These are phyloP conservation scores for Salticus scenicus DNA, from an alignment of 2,888 invertebrate genomes.

Conservation along the genomic window DNA sequence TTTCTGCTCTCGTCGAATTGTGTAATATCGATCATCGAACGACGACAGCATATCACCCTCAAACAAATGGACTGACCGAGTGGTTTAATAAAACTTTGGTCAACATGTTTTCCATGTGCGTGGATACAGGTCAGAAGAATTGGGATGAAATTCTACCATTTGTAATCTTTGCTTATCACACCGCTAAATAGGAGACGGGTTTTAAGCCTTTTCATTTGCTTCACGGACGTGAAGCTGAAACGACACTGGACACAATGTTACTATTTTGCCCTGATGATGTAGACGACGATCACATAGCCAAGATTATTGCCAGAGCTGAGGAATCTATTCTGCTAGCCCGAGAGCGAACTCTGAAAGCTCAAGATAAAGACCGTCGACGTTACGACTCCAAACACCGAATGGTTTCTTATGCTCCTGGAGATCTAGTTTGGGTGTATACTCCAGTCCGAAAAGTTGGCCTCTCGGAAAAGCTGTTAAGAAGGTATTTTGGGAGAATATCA, in stretches of 20 bases:
- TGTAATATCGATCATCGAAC: too few species aligned
- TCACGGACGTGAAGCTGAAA: conserved; percentile 1
- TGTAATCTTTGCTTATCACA: conserved; percentile 21
- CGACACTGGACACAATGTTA: too few species aligned
- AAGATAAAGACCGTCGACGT: too few species aligned
- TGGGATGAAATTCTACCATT: too few species aligned
- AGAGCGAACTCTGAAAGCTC: background rate
- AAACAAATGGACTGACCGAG: too few species aligned
- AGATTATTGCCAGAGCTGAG: background rate
- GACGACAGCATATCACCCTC: too few species aligned
- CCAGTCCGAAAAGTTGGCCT: background rate
- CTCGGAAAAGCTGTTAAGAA: background rate
- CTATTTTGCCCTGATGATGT: too few species aligned
- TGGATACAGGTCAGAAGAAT: background rate
- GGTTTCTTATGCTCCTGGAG: too few species aligned
- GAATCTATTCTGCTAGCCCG: conserved; percentile 18
- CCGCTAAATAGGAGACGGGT: background rate
- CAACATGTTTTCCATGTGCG: conserved; percentile 20
- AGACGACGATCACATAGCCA: too few species aligned
- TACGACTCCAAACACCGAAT: too few species aligned
- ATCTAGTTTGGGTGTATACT: background rate
- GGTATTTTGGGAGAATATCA: conserved; percentile 35
- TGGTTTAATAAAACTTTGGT: too few species aligned
- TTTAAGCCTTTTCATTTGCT: conserved; percentile 8
- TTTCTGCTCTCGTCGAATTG: too few species aligned